Evolutionary conservation across 1,140 invertebrate genomes (phyloP).

Genomic region (Temnothorax curvispinosus): DNA sequence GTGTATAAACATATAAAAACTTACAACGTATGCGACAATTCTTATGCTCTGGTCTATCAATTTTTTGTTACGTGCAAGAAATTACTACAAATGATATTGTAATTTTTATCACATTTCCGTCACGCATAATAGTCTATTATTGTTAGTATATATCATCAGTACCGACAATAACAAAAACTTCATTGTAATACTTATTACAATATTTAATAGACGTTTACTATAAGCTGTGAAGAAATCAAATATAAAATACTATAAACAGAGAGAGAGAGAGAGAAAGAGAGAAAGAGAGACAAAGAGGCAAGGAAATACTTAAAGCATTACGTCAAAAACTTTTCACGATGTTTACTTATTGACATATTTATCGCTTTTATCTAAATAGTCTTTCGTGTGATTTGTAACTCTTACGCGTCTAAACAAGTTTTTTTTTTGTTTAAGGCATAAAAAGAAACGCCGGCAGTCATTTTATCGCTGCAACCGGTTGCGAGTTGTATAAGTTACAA

Average conservation of each 20-base stretch:
- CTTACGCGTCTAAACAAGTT: not conserved
- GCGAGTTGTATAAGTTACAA: not conserved
- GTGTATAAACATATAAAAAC: too few species aligned
- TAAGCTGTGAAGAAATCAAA: not conserved
- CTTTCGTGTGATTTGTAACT: not conserved
- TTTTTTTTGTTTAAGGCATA: not conserved
- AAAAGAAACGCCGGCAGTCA: slow-evolving; percentile 7
- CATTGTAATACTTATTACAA: not conserved
- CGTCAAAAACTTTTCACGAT: not conserved
- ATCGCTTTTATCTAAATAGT: not conserved
- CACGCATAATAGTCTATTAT: not conserved
- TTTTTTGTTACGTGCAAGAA: not conserved
- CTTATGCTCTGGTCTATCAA: not conserved
- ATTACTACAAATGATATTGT: not conserved
- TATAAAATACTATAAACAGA: not conserved
- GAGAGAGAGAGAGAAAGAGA: not conserved
- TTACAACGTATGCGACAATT: too few species aligned
- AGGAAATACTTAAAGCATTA: not conserved
- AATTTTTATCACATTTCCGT: not conserved
- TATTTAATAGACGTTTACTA: not conserved
- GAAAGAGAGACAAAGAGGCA: not conserved
- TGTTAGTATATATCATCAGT: not conserved
- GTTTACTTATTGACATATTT: not conserved
- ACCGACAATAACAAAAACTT: not conserved
- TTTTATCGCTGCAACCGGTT: not conserved